Evolutionary conservation across 2,888 invertebrate species (phyloP).

Genomic region (Caenorhabditis japonica): DNA sequence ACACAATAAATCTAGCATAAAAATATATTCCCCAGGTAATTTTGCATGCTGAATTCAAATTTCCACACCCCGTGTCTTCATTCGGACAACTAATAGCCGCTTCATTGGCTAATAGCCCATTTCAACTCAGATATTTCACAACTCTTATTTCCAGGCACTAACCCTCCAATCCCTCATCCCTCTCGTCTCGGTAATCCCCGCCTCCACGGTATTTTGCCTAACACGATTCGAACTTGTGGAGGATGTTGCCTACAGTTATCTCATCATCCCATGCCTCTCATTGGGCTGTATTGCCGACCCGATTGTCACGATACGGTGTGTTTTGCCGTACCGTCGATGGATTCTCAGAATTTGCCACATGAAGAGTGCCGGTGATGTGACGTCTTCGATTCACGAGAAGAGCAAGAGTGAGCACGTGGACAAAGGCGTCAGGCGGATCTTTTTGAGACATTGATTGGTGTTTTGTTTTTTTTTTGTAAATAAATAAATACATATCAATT

Average conservation of each 20-base stretch:
- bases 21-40: no score
- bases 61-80: no score
- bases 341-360: conserved; percentile 25
- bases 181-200: conserved; percentile 42
- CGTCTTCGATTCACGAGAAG: conserved; percentile 19
- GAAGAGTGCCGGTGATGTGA: conserved; percentile 5
- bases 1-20: no score
- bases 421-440: conserved; percentile 9
- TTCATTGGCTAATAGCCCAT: no score
- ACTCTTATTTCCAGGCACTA: conserved; percentile 27
- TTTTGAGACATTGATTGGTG: conserved; percentile 16
- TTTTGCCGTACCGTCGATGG: conserved; percentile 40
- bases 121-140: neutral
- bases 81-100: no score
- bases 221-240: conserved; percentile 35
- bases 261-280: conserved; percentile 41
- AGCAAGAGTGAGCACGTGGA: conserved; percentile 10
- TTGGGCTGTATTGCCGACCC: conserved; percentile 39
- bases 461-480: conserved; percentile 2
- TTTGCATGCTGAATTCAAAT: no score
- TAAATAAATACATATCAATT: neutral
- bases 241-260: conserved; percentile 36
- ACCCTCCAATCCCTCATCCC: conserved; percentile 49
- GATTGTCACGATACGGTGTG: conserved; percentile 32
- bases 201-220: conserved; percentile 35